Percentiles rank a stretch among this genome's conserved stretches.
phyloP scores from a whole-genome alignment of 1,140 invertebrate species.

The Achatina immaculata region DNA sequence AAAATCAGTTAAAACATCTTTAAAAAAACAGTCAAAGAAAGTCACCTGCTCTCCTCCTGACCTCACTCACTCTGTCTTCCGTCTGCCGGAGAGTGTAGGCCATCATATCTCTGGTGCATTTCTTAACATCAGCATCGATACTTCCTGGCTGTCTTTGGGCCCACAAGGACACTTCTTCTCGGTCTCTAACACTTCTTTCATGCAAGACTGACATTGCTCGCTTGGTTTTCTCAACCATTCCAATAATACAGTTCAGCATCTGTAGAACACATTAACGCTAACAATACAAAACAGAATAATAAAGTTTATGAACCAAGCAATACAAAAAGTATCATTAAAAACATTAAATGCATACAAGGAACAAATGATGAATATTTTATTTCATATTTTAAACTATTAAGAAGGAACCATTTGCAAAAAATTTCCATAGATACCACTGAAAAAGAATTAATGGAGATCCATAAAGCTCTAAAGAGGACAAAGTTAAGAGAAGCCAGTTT shows the following conservation, averaged over 20 bases:
- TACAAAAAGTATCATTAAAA: too few relatives aligned
- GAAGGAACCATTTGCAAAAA: too few relatives aligned
- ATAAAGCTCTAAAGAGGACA: too few relatives aligned
- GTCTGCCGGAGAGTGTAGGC: constrained; percentile 85
- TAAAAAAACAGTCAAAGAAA: not conserved
- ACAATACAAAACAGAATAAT: constrained; percentile 27
- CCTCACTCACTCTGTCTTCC: constrained; percentile 89
- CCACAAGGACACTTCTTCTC: constrained; percentile 69
- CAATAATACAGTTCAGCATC: constrained; percentile 95
- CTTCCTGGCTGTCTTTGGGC: constrained; percentile 70
- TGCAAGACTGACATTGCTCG: constrained; percentile 91
- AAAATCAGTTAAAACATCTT: too few relatives aligned
- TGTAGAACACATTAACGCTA: too few relatives aligned
- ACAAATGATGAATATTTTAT: too few relatives aligned
- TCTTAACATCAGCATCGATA: constrained; percentile 69
- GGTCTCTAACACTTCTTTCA: constrained; percentile 76
- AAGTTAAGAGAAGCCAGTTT: too few relatives aligned
- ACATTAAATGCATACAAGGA: too few relatives aligned
- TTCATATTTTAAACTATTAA: too few relatives aligned
- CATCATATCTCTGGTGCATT: constrained; percentile 78
- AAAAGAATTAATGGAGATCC: too few relatives aligned
- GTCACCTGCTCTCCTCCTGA: constrained; percentile 85
- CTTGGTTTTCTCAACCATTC: constrained; percentile 97
- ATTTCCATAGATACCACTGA: too few relatives aligned
- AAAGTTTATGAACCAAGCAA: not conserved